Percentiles rank a stretch among this genome's conserved stretches.
phyloP scores from a whole-genome alignment of 2,113 vertebrate species.

The Chaetops frenatus region DNA sequence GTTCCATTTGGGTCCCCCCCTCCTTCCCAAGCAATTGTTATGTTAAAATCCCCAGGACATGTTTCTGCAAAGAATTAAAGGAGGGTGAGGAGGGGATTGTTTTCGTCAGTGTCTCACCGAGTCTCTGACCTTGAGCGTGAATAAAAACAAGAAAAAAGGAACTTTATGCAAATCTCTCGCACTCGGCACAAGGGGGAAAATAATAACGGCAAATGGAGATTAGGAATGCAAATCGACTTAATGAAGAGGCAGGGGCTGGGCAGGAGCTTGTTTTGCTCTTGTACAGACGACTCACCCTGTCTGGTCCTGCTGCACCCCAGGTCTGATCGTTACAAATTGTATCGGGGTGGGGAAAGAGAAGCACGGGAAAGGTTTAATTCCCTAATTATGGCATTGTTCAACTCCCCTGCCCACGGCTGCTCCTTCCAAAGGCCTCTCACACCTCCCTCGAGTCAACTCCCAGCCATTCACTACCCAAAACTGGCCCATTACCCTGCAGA shows the following conservation, averaged over 20 bases:
- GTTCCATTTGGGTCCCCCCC: not conserved
- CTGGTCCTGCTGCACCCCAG: not conserved
- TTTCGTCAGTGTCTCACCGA: slow-evolving; percentile 57
- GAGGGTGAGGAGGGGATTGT: slow-evolving; percentile 61
- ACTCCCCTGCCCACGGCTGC: not conserved
- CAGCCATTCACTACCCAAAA: fast-evolving
- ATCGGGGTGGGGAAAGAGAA: not conserved
- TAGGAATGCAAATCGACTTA: slow-evolving; percentile 65
- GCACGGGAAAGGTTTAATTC: slow-evolving; percentile 31
- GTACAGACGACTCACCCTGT: not conserved
- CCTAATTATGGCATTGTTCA: not conserved
- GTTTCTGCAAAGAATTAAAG: slow-evolving; percentile 56
- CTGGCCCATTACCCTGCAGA: fast-evolving
- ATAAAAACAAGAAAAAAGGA: slow-evolving; percentile 68
- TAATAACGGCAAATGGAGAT: slow-evolving; percentile 63
- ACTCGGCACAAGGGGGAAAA: slow-evolving; percentile 54
- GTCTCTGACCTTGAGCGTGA: slow-evolving; percentile 68
- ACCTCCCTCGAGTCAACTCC: not conserved
- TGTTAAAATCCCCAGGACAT: slow-evolving; percentile 62
- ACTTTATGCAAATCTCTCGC: slow-evolving; percentile 64
- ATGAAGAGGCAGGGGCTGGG: slow-evolving; percentile 43
- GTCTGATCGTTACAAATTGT: not conserved
- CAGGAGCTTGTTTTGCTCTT: slow-evolving; percentile 56
- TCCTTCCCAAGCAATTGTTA: slow-evolving; percentile 37
- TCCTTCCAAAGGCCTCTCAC: not conserved